A percentile compares a stretch with the other conserved stretches of the same genome.
These are phyloP conservation scores for Eucidaris tribuloides DNA, from an alignment of 35 echinoderm and acorn worm species.

Conservation along the genomic window DNA sequence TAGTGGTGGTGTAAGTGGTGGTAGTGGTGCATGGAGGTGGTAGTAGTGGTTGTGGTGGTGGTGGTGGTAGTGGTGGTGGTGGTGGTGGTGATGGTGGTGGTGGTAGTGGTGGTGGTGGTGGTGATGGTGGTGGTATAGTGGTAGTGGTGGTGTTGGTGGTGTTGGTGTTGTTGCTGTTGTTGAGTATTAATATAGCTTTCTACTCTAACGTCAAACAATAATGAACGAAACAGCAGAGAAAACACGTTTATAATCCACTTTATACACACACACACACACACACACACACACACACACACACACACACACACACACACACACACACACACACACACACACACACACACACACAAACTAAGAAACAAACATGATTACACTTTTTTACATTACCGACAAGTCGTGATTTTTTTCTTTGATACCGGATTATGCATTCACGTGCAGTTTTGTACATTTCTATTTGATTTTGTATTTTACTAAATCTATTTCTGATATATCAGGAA, in stretches of 20 bases:
- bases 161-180: too few relatives aligned
- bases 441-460: neutral
- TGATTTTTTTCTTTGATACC: neutral
- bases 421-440: neutral
- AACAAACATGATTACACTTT: neutral
- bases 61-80: neutral
- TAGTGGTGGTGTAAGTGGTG: neutral
- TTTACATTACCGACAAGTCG: neutral
- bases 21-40: neutral
- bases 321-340: neutral
- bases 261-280: too few relatives aligned
- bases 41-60: neutral
- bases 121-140: too few relatives aligned
- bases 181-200: too few relatives aligned
- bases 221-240: too few relatives aligned
- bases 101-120: neutral
- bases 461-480: neutral
- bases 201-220: too few relatives aligned
- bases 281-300: too few relatives aligned
- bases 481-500: conserved; percentile 32
- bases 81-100: neutral
- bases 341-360: neutral
- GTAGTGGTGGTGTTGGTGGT: too few relatives aligned
- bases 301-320: neutral
- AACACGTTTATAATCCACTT: too few relatives aligned